These are phyloP conservation scores for Premnoplex brunnescens DNA, from an alignment of 2,797 vertebrate species.

Conservation along the genomic window DNA sequence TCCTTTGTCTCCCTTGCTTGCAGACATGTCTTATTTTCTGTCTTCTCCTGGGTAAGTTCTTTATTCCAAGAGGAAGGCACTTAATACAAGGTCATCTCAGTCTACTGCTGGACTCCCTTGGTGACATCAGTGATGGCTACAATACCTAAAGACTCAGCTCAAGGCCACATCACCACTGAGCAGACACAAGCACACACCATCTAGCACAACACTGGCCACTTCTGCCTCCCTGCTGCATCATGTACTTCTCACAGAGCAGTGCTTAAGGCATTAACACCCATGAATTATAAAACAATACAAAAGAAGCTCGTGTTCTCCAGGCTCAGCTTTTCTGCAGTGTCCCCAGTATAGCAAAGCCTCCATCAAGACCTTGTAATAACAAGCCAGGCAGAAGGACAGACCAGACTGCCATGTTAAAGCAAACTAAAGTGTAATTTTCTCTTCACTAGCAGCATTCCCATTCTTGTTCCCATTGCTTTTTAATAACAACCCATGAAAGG, in stretches of 20 bases:
- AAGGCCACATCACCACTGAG: background rate
- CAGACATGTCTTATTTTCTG: background rate
- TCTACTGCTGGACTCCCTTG: background rate
- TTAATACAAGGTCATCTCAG: background rate
- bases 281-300: background rate
- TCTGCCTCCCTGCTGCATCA: background rate
- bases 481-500: background rate
- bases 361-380: background rate
- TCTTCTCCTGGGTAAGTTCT: background rate
- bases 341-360: background rate
- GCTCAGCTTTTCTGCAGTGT: background rate
- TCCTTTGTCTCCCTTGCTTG: background rate
- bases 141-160: background rate
- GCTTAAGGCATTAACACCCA: background rate
- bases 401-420: background rate
- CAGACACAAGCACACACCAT: background rate
- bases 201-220: rapidly evolving
- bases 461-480: background rate
- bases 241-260: background rate
- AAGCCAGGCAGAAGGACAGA: background rate
- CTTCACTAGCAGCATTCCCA: background rate
- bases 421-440: background rate
- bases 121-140: background rate
- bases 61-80: background rate
- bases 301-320: background rate